Base-by-base conservation (phyloP, 2,113 vertebrate genomes). In the Oncorhynchus keta region DNA sequence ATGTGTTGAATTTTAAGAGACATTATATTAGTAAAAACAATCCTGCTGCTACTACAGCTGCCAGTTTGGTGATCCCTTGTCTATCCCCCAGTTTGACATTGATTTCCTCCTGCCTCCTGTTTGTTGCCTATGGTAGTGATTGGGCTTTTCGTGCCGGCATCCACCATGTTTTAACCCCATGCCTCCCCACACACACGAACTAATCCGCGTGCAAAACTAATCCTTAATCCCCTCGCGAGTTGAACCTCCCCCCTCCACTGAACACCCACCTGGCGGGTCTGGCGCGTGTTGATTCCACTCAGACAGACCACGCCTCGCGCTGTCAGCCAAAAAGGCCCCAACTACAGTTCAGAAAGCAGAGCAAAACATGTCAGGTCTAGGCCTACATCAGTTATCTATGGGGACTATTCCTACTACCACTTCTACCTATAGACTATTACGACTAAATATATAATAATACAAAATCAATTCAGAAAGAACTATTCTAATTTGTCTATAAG, bases 181-280 rank as follows among this genome's bases (percentile, higher is more conserved):
- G 73, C 76, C 68, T 70, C 70, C 26, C 81, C 83, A 87, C 85
- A 73, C 74, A 87, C 87, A 89, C 68, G 76, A 74, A 85, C 76
- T 93, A 93, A 93, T 92, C 91, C 90, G 70, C 81, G 88, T 86
- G 88, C 83, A 92, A 88, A 91, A 91, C 90, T 92, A 93, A 93
- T 93, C 92, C 90, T 59, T 93, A 94, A 94, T 93, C 92, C 91
- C 86, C 84, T 86, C 82, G 89, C 89, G 86, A 90, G 62, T 87
- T 89, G 83, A 84, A 89, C 84, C 78, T 59, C 55, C 74, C 76
- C 80, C 57, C 67, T 61, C 24, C 75, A 55, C 62, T 62, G 78
- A 80, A 79, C 74, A 73, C 70, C 72, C 73, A 74, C 74, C 76
- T 73, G 75, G 67, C 9, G 68, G 80, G 65, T 55, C 74, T 71